A percentile compares a stretch with the other conserved stretches of the same genome.
phyloP scores from a whole-genome alignment of 2,888 invertebrate genomes.

The Andrena fulva region DNA sequence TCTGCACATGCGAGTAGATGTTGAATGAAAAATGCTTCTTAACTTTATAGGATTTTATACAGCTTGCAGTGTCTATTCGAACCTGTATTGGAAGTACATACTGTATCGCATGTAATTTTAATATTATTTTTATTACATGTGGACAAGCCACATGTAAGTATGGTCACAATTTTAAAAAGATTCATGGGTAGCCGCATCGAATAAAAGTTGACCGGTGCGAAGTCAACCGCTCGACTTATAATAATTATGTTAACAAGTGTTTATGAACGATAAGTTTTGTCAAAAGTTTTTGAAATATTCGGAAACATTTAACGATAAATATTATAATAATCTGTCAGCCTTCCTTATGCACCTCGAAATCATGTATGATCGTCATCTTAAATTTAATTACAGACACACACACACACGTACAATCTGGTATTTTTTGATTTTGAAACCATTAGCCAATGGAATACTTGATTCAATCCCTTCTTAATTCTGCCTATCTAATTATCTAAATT shows the following conservation, averaged over 20 bases:
- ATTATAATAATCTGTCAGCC: constrained; percentile 49
- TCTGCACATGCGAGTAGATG: constrained; percentile 82
- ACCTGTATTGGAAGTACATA: too few relatives aligned
- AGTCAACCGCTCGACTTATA: background rate
- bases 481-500: too few relatives aligned
- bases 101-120: too few relatives aligned
- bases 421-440: constrained; percentile 25
- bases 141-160: too few relatives aligned
- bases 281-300: background rate
- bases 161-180: too few relatives aligned
- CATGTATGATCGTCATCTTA: constrained; percentile 14
- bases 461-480: background rate
- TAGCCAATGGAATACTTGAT: constrained; percentile 15
- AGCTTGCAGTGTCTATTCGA: background rate
- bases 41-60: constrained; percentile 14
- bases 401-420: constrained; percentile 16
- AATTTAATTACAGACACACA: constrained; percentile 26
- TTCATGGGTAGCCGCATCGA: too few relatives aligned
- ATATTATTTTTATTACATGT: too few relatives aligned
- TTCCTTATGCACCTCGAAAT: constrained; percentile 41
- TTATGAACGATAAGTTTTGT: background rate
- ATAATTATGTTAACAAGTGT: background rate
- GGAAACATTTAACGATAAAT: constrained; percentile 18
- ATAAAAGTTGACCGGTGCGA: too few relatives aligned
- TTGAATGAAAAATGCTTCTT: constrained; percentile 33